These are phyloP conservation scores for Adoxophyes honmai DNA, from an alignment of 1,140 invertebrate species.

Conservation along the genomic window DNA sequence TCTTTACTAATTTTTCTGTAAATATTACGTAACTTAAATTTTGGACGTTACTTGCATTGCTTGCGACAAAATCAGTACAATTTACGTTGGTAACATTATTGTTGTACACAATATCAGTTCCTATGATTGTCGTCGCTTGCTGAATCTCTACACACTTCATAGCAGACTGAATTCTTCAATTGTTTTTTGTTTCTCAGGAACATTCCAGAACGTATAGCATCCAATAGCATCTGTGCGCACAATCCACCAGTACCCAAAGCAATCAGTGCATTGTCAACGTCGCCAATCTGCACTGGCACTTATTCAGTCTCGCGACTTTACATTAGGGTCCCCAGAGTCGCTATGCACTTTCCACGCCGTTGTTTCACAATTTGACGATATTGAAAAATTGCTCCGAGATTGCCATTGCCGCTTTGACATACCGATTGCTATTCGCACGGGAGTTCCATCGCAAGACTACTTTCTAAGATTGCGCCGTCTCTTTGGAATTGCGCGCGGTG, in stretches of 20 bases:
- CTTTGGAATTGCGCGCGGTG: constrained; percentile 24
- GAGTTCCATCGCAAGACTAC: constrained; percentile 21
- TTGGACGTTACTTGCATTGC: no score
- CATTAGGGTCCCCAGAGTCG: neutral
- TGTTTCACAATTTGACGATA: constrained; percentile 28
- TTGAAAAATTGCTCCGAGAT: constrained; percentile 32
- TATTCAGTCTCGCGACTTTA: constrained; percentile 8
- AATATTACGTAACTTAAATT: no score
- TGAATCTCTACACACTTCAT: no score
- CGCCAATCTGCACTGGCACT: constrained; percentile 7
- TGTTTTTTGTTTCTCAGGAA: no score
- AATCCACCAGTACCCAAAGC: neutral
- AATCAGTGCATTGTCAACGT: neutral
- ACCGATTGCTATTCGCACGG: constrained; percentile 22
- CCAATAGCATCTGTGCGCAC: no score
- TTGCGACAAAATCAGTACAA: no score
- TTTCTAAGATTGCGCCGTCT: constrained; percentile 28
- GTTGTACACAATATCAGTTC: no score
- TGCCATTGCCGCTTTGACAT: constrained; percentile 29
- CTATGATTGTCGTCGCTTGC: no score
- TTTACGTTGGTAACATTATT: no score
- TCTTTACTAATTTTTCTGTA: no score
- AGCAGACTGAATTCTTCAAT: no score
- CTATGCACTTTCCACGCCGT: constrained; percentile 18
- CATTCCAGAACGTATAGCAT: no score